These are phyloP conservation scores for Brachionus paranguensis DNA, from an alignment of 1,140 invertebrate genomes.

Conservation along the genomic window DNA sequence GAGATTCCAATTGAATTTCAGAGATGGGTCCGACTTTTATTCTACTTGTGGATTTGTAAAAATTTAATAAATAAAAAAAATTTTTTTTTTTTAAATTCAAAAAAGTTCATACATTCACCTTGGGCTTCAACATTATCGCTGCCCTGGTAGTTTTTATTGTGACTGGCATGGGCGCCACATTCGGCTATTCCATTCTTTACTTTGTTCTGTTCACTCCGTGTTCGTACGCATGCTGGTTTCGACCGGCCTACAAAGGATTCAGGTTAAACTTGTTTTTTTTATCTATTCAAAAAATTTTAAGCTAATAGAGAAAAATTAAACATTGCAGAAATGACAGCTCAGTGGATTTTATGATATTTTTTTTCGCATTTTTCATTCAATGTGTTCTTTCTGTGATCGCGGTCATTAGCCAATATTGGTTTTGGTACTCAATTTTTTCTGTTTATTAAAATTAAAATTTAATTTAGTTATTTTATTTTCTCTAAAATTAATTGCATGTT, in stretches of 20 bases:
- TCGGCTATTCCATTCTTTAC: constrained; percentile 83
- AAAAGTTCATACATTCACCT: constrained; percentile 41
- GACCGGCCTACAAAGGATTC: constrained; percentile 78
- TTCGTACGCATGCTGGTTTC: constrained; percentile 94
- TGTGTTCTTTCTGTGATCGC: constrained; percentile 76
- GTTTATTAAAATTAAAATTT: background rate
- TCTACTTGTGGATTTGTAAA: constrained; percentile 91
- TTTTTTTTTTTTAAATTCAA: too few species aligned
- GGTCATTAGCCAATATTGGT: constrained; percentile 53
- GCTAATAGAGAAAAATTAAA: constrained; percentile 41
- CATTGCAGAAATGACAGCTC: constrained; percentile 81
- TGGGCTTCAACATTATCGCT: constrained; percentile 43
- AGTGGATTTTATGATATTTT: constrained; percentile 98
- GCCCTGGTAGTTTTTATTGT: constrained; percentile 46
- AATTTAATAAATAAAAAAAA: too few species aligned
- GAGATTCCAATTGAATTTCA: constrained; percentile 97
- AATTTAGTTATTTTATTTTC: background rate
- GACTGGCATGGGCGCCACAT: constrained; percentile 60
- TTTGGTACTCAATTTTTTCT: constrained; percentile 32
- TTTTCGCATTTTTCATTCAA: constrained; percentile 94
- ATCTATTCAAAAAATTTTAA: background rate
- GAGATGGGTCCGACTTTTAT: constrained; percentile 82
- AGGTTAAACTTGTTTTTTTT: constrained; percentile 58
- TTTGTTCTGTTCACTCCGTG: constrained; percentile 85
- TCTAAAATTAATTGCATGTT: background rate